A percentile compares a stretch with the other conserved stretches of the same genome.
Conservation (phyloP, 2,797 vertebrate genomes). For the Notamacropus eugenii region DNA sequence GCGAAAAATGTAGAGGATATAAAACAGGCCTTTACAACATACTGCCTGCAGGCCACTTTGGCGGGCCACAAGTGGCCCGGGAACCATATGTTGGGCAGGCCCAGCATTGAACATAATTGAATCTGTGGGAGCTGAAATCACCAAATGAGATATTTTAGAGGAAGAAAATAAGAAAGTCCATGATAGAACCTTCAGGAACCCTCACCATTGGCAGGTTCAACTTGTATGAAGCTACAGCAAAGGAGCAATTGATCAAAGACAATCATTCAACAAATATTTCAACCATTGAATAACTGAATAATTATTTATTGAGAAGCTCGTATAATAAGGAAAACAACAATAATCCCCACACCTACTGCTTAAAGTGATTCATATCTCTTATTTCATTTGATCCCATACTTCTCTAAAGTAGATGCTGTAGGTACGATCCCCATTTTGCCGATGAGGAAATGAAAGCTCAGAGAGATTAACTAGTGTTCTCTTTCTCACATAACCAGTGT, state of each 20-base stretch:
- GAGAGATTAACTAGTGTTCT: not conserved
- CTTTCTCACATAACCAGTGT: conserved; percentile 22
- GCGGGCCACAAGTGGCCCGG: too few relatives aligned
- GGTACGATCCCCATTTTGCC: accelerated
- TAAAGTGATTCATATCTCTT: not conserved
- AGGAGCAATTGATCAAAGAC: not conserved
- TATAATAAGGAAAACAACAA: not conserved
- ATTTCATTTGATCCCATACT: not conserved
- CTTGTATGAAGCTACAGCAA: not conserved
- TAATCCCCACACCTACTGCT: not conserved
- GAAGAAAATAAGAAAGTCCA: not conserved
- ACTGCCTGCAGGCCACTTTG: too few relatives aligned
- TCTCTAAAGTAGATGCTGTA: not conserved
- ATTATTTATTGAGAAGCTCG: not conserved
- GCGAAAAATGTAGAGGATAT: too few relatives aligned
- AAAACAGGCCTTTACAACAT: too few relatives aligned
- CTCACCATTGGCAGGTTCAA: not conserved
- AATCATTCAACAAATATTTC: not conserved
- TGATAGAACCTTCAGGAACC: not conserved
- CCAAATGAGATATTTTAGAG: not conserved
- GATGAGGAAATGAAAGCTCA: not conserved
- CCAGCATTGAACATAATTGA: not conserved
- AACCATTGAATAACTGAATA: too few relatives aligned
- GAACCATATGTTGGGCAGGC: too few relatives aligned
- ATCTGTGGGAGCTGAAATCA: not conserved